Base-by-base conservation (phyloP, 2,888 invertebrate genomes). In the Amblyjoppa proteus region DNA sequence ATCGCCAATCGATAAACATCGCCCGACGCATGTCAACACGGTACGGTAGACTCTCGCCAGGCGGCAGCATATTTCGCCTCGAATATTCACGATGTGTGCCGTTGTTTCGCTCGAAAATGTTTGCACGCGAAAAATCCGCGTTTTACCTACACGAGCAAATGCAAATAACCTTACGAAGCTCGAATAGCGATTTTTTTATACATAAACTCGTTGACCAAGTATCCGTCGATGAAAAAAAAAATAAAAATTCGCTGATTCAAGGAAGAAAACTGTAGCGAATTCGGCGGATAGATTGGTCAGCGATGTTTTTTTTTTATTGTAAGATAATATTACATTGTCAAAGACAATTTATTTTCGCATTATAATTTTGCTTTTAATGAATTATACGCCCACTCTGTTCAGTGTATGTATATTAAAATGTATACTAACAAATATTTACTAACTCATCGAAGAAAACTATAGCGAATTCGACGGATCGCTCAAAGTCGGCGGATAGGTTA, bases 1-100 rank as follows among this genome's bases (percentile, higher is more conserved):
- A 84, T 81, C 68, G 68, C 61, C 53, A 25, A 84, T 84, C 84
- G 84, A 84, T 80, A 76, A 80, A 76, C 64, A 66, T 66, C 9
- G 69, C 20, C 31, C 34, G 28, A 68, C 16, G 69, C 16, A 69
- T 58, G 70, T 69, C 25, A 51, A 28, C 38, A 25, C 41, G 58
- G 70, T 64, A 53, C 79, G 28, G 25, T 56, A 49, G 58, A 11
- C 73, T 38, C 61, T 9, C 78, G 66, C 75, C 75, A 80, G 84
- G 56, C 64, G 84, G 84, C 84, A 84, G 79, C 84, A 80, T 49
- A 49, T 71, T 51, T 64, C 58, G 58, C 74, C 34, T 75, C 45
- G 61, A 75, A 75, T 73, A 61, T 61, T n/a, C 74, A 61, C 28
- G 74, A 61, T n/a, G 41, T 38, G 71, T 38, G 4, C 31, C 31